Conservation (phyloP, 37 sponge, comb jelly and placozoan species). For the Beroe forskalii region DNA sequence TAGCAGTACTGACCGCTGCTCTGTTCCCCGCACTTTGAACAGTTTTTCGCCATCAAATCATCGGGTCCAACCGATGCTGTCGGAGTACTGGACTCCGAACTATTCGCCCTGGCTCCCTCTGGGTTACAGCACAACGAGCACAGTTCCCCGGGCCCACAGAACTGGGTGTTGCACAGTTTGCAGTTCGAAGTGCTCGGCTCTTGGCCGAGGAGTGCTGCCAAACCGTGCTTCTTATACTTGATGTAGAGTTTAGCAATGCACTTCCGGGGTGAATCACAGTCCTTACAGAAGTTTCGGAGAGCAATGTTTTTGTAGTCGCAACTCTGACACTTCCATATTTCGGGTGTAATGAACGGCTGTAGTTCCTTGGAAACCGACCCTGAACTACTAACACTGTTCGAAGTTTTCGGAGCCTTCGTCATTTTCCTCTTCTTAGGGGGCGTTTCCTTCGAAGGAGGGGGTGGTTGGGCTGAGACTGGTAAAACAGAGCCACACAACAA, state of each 20-base stretch:
- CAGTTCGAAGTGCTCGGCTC: neutral
- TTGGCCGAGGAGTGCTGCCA: neutral
- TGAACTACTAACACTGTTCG: neutral
- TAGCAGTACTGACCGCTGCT: slow-evolving; percentile 23
- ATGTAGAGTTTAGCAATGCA: slow-evolving; percentile 57
- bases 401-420: neutral
- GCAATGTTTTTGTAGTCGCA: slow-evolving; percentile 55
- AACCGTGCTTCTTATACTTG: slow-evolving; percentile 51
- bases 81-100: neutral
- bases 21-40: neutral
- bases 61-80: neutral
- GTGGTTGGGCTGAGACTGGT: neutral
- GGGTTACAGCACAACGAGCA: neutral
- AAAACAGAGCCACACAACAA: slow-evolving; percentile 40
- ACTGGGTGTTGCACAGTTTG: neutral
- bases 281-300: slow-evolving; percentile 52
- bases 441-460: neutral
- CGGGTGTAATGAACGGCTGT: slow-evolving; percentile 41
- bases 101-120: neutral
- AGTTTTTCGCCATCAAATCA: slow-evolving; percentile 11
- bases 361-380: neutral
- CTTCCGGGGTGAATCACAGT: slow-evolving; percentile 53
- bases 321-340: slow-evolving; percentile 56
- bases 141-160: neutral
- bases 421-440: slow-evolving; percentile 34